Evolutionary conservation across 2,888 invertebrate genomes (phyloP).

Genomic region (Orthosia cruda): DNA sequence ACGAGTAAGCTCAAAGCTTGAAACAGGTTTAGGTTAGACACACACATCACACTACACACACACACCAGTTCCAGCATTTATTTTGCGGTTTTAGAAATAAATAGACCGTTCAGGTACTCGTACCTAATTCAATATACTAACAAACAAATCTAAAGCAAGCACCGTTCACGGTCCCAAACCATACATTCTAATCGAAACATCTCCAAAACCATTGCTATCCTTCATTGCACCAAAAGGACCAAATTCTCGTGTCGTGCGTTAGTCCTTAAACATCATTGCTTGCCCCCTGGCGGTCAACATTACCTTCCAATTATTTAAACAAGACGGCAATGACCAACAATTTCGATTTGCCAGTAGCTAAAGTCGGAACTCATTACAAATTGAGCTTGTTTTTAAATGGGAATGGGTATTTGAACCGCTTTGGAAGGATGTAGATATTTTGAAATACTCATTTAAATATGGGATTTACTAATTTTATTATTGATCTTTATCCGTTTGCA

Average conservation of each 20-base stretch:
- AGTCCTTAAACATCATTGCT: slow-evolving; percentile 18
- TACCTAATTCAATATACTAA: too few relatives aligned
- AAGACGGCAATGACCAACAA: slow-evolving; percentile 70
- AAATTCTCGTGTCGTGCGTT: background rate
- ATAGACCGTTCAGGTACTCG: too few relatives aligned
- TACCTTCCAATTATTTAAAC: slow-evolving; percentile 82
- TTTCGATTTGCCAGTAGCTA: slow-evolving; percentile 67
- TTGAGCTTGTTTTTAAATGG: slow-evolving; percentile 24
- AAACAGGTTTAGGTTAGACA: too few relatives aligned
- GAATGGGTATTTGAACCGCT: background rate
- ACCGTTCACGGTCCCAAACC: background rate
- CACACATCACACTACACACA: too few relatives aligned
- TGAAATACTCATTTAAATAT: background rate
- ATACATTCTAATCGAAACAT: slow-evolving; percentile 18
- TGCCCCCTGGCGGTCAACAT: slow-evolving; percentile 70
- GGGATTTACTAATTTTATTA: too few relatives aligned
- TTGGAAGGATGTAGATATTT: background rate
- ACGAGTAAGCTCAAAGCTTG: background rate
- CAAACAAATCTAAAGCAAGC: too few relatives aligned
- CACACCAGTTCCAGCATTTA: too few relatives aligned
- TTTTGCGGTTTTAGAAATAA: too few relatives aligned
- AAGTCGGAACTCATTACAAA: slow-evolving; percentile 31
- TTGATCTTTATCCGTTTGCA: too few relatives aligned
- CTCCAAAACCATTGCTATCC: background rate
- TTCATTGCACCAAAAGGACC: slow-evolving; percentile 14